Conservation (phyloP, 2,888 invertebrate genomes). For the Cantharis rustica region DNA sequence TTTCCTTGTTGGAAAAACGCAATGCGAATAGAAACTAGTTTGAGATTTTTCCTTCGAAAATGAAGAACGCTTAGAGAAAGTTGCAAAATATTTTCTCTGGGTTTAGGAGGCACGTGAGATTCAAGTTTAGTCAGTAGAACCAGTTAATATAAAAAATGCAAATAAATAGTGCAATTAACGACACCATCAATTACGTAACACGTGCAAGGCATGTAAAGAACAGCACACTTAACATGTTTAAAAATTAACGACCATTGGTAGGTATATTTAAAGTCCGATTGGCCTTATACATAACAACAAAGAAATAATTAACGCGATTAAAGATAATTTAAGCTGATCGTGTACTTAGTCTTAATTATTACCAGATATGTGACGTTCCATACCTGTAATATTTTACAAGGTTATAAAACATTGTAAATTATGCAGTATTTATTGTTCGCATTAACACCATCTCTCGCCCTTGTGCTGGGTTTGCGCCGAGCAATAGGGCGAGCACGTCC, state of each 20-base stretch:
- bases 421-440: neutral
- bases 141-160: neutral
- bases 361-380: conserved; percentile 19
- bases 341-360: conserved; percentile 25
- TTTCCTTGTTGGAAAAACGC: neutral
- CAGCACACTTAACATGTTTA: conserved; percentile 24
- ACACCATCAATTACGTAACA: conserved; percentile 25
- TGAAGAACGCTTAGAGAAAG: neutral
- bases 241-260: conserved; percentile 18
- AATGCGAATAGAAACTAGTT: no score
- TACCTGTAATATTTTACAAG: conserved; percentile 23
- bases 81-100: neutral
- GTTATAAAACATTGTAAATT: conserved; percentile 3
- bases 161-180: neutral
- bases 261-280: conserved; percentile 15
- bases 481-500: neutral
- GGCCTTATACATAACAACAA: conserved; percentile 29
- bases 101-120: neutral
- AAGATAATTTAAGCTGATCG: conserved; percentile 33
- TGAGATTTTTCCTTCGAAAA: no score
- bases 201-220: conserved; percentile 14
- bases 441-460: neutral
- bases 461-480: neutral
- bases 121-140: neutral
- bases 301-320: conserved; percentile 37